These are phyloP conservation scores for Cherax destructor DNA, from an alignment of 1,140 invertebrate genomes.

Conservation along the genomic window DNA sequence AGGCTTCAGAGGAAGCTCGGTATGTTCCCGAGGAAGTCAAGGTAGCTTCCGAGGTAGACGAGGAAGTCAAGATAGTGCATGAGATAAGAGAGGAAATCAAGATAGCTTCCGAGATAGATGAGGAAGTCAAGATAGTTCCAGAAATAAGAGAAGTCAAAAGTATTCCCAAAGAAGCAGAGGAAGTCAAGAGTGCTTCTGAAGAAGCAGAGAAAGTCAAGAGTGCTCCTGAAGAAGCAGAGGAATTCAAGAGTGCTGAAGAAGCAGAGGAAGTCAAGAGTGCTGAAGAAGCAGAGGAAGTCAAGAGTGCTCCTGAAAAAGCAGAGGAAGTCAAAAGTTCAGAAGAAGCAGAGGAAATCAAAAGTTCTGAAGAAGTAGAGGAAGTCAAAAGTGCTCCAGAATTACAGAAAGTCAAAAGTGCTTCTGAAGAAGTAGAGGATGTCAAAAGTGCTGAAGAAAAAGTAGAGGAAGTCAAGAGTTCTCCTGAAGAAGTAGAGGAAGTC, in stretches of 20 bases:
- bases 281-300: no score
- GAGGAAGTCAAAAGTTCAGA: background rate
- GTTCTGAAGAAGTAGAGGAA: background rate
- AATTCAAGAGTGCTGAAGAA: background rate
- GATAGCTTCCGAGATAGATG: slow-evolving; percentile 5
- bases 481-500: slow-evolving; percentile 19
- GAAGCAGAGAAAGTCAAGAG: no score
- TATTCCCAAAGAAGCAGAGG: background rate
- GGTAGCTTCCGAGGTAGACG: background rate
- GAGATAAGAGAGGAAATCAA: slow-evolving; percentile 17
- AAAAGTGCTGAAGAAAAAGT: background rate
- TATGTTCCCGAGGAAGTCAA: background rate
- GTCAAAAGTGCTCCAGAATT: no score
- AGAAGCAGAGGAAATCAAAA: background rate
- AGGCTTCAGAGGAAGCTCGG: background rate
- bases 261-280: no score
- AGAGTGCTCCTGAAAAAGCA: no score
- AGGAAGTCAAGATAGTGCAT: background rate
- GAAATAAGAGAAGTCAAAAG: background rate
- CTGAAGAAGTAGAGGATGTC: background rate
- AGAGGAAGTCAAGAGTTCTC: background rate
- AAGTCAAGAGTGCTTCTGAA: background rate
- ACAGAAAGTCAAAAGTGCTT: background rate
- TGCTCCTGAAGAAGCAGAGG: background rate
- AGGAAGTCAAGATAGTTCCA: background rate